Conservation (phyloP, 2,113 vertebrate species). For the Aegithalos caudatus region DNA sequence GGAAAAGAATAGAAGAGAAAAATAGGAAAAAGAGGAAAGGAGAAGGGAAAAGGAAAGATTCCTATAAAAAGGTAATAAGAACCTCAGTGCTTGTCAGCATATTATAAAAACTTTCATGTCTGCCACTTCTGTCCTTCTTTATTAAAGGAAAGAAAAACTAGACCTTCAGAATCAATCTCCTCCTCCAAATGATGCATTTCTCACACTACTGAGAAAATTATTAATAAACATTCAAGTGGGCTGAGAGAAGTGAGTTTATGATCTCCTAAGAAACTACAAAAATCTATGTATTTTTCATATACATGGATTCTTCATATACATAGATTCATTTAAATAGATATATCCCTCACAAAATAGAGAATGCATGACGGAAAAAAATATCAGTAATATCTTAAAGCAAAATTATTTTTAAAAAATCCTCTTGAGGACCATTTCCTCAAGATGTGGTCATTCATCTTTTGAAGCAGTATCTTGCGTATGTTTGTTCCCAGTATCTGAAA, state of each 20-base stretch:
- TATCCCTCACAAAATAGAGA: not conserved
- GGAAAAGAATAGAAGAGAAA: not conserved
- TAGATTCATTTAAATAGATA: not conserved
- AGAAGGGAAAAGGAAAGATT: not conserved
- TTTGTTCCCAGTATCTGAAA: not conserved
- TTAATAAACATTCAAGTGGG: not conserved
- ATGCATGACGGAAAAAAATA: not conserved
- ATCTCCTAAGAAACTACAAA: not conserved
- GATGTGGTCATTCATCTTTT: not conserved
- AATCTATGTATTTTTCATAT: not conserved
- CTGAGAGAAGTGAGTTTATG: not conserved
- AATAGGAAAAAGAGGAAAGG: too few relatives aligned
- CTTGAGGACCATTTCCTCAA: not conserved
- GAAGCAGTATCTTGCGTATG: not conserved
- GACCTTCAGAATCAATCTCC: not conserved
- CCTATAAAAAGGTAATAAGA: not conserved
- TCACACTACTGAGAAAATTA: not conserved
- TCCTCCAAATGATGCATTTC: not conserved
- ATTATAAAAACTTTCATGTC: not conserved
- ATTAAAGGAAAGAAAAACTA: not conserved
- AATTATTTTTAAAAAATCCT: not conserved
- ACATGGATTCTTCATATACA: not conserved
- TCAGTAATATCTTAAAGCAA: not conserved
- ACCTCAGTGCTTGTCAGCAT: not conserved
- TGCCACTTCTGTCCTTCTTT: not conserved